Percentiles rank a stretch among this genome's conserved stretches.
phyloP scores from a whole-genome alignment of 2,113 vertebrate species.

The Noturus placidus region DNA sequence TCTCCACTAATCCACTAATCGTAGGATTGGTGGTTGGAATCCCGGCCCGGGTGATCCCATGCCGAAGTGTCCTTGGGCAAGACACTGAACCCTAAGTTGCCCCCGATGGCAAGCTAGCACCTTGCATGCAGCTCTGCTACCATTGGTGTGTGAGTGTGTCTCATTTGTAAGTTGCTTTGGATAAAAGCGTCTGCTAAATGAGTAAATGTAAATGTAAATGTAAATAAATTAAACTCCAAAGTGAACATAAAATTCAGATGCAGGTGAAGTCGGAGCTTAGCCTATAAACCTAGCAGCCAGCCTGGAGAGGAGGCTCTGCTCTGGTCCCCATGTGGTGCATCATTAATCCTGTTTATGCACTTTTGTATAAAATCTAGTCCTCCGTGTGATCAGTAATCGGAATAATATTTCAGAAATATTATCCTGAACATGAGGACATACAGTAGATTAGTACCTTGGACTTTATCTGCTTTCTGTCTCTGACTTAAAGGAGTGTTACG shows the following conservation, averaged over 20 bases:
- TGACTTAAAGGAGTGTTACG: background rate
- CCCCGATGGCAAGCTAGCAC: no score
- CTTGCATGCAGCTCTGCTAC: no score
- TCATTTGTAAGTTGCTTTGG: no score
- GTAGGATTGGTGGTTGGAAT: no score
- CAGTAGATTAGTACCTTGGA: background rate
- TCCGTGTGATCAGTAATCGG: slow-evolving; percentile 68
- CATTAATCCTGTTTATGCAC: background rate
- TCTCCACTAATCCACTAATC: no score
- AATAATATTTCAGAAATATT: background rate
- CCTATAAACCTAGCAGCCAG: background rate
- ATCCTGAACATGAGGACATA: background rate
- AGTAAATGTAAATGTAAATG: no score
- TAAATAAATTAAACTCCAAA: background rate
- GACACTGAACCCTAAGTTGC: no score
- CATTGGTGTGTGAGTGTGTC: no score
- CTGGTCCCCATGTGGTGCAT: background rate
- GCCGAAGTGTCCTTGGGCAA: no score
- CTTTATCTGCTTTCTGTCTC: background rate
- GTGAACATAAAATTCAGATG: background rate
- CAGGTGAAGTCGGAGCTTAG: background rate
- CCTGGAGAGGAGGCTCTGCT: background rate
- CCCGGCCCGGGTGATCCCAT: no score
- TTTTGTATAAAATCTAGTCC: slow-evolving; percentile 20
- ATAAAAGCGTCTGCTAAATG: no score